Evolutionary conservation across 2,888 invertebrate genomes (phyloP).

Genomic region (Ametastegia equiseti): DNA sequence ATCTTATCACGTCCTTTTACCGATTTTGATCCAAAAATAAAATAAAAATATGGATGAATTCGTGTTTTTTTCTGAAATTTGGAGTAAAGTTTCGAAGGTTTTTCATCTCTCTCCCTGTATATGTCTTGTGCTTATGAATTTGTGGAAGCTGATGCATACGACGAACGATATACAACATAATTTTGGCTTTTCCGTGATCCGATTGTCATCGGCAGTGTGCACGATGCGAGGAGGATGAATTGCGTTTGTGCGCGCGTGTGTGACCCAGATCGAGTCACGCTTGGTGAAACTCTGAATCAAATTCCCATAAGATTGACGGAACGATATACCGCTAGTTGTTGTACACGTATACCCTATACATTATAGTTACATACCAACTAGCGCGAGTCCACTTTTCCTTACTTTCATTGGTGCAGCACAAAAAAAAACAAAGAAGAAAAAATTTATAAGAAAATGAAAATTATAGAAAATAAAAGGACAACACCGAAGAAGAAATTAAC

Average conservation of each 20-base stretch:
- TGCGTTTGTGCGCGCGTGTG: slow-evolving; percentile 22
- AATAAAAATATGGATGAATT: background rate
- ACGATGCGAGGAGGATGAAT: background rate
- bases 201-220: background rate
- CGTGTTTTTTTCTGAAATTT: too few species aligned
- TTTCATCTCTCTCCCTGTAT: background rate
- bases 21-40: too few species aligned
- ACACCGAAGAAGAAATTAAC: too few species aligned
- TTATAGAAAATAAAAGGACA: too few species aligned
- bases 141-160: too few species aligned
- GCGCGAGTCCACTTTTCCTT: slow-evolving; percentile 30
- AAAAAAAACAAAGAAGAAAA: too few species aligned
- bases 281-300: slow-evolving; percentile 44
- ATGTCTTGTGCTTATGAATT: background rate
- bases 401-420: slow-evolving; percentile 34
- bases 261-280: slow-evolving; percentile 39
- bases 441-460: background rate
- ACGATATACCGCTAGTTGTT: slow-evolving; percentile 28
- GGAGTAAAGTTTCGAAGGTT: too few species aligned
- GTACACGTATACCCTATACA: too few species aligned
- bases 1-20: too few species aligned
- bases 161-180: background rate
- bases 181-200: background rate
- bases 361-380: background rate
- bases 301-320: slow-evolving; percentile 44